Conservation (phyloP, 2,113 vertebrate genomes). For the Lasiurus cinereus region DNA sequence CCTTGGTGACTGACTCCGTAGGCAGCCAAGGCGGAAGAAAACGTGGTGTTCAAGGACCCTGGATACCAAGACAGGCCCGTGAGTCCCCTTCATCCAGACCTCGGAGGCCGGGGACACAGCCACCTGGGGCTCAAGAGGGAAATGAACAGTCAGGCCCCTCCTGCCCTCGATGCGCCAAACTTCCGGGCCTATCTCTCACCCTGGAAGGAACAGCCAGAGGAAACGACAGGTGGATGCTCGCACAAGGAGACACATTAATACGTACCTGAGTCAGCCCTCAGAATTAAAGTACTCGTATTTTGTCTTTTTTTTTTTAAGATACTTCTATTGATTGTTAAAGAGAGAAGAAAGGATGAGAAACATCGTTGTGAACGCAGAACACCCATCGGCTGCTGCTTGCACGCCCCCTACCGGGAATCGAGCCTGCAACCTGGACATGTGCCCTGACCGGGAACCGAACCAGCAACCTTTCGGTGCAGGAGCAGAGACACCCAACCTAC, state of each 20-base stretch:
- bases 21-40: background rate
- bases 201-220: background rate
- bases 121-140: background rate
- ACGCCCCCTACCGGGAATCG: too few relatives aligned
- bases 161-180: background rate
- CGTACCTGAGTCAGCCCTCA: background rate
- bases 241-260: background rate
- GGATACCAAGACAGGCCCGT: rapidly evolving
- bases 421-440: background rate
- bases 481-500: background rate
- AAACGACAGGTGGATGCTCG: background rate
- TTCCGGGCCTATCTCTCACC: background rate
- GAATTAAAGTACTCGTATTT: background rate
- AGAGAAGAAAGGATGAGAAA: background rate
- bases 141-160: background rate
- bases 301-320: background rate
- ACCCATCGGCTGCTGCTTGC: background rate
- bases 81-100: background rate
- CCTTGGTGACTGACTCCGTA: background rate
- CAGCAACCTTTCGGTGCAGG: background rate
- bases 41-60: background rate
- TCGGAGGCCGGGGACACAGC: background rate
- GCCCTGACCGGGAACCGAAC: background rate
- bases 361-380: too few relatives aligned
- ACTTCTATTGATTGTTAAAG: background rate